Conservation (phyloP, 2,113 vertebrate species). For the Monarcha castaneiventris region DNA sequence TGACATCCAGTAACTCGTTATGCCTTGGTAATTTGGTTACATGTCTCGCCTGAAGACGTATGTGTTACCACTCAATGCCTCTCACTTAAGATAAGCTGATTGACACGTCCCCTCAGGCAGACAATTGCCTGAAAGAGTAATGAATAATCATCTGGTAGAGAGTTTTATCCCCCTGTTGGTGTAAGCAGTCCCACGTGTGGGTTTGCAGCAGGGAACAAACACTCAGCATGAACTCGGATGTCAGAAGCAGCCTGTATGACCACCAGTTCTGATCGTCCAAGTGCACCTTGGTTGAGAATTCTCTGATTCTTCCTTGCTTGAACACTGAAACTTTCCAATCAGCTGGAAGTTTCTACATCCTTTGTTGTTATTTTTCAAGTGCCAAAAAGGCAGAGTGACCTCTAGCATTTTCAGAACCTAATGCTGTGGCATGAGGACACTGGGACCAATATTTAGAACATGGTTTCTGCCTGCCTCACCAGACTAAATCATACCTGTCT, state of each 20-base stretch:
- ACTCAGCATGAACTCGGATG: rapidly evolving
- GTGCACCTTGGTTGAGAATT: not conserved
- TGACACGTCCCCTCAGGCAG: not conserved
- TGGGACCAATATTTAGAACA: not conserved
- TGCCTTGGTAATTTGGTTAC: not conserved
- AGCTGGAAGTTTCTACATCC: not conserved
- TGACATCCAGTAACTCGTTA: not conserved
- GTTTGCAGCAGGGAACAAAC: not conserved
- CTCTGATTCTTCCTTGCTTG: not conserved
- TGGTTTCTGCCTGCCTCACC: not conserved
- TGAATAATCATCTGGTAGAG: not conserved
- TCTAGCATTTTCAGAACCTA: not conserved
- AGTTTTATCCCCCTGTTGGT: not conserved
- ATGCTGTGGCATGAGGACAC: not conserved
- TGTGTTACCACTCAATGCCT: not conserved
- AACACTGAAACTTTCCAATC: not conserved
- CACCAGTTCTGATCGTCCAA: not conserved
- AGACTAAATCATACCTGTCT: not conserved
- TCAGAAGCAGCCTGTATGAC: not conserved
- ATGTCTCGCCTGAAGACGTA: not conserved
- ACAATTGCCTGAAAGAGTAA: not conserved
- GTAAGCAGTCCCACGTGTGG: not conserved
- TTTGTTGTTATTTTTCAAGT: not conserved
- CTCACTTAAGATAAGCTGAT: not conserved
- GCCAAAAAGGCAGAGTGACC: not conserved